Conservation (phyloP, 2,888 invertebrate genomes). For the Timema podura region DNA sequence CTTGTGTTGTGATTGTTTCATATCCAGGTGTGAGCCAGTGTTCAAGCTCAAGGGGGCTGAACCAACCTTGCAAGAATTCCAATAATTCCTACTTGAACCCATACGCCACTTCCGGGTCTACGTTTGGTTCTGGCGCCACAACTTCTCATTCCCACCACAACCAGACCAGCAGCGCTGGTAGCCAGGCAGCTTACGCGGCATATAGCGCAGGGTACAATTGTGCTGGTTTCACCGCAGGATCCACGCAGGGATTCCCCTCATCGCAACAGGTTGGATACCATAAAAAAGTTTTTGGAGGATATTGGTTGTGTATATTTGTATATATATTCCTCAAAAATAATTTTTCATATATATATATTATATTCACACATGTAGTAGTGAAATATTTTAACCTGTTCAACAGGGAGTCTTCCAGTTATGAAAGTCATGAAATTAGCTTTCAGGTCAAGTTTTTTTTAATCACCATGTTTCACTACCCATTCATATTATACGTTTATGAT, state of each 20-base stretch:
- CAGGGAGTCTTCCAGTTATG: neutral
- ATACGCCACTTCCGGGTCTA: conserved; percentile 43
- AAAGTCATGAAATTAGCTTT: too few species aligned
- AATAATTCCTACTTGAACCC: conserved; percentile 45
- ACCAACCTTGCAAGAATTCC: conserved; percentile 46
- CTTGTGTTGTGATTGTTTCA: too few species aligned
- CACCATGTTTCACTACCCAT: too few species aligned
- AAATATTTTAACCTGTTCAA: neutral
- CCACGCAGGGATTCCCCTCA: conserved; percentile 30
- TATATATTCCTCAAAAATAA: too few species aligned
- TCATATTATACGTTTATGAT: too few species aligned
- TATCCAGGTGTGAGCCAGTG: neutral
- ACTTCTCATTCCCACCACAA: conserved; percentile 45
- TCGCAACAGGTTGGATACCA: conserved; percentile 50
- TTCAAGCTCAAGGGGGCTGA: conserved; percentile 35
- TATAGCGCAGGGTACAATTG: conserved; percentile 53
- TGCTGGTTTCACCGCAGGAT: conserved; percentile 21
- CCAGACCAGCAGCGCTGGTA: conserved; percentile 38
- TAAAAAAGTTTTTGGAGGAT: too few species aligned
- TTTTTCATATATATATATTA: neutral
- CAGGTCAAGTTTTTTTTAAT: too few species aligned
- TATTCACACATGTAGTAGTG: neutral
- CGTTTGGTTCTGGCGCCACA: conserved; percentile 42
- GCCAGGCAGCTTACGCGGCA: conserved; percentile 46
- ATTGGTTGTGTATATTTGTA: too few species aligned